A percentile compares a stretch with the other conserved stretches of the same genome.
Evolutionary conservation across 2,797 vertebrate species (phyloP).

Genomic region (Anolis apletophallus): DNA sequence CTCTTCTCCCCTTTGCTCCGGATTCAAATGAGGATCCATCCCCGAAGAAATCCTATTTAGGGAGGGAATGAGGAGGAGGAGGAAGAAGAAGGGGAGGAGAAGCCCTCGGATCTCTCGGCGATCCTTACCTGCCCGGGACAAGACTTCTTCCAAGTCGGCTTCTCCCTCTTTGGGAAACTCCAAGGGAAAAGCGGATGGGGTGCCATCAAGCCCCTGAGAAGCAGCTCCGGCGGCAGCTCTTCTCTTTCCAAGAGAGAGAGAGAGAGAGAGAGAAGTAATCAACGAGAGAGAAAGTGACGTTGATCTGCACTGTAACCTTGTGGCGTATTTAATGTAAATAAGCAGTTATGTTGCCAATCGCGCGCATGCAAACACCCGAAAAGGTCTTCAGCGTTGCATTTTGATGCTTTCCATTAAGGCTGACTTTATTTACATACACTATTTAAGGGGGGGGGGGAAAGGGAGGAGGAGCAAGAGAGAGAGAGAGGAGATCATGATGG

Average conservation of each 20-base stretch:
- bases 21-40: slow-evolving; percentile 79
- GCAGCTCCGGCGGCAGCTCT: too few relatives aligned
- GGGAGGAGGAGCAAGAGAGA: background rate
- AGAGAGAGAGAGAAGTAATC: slow-evolving; percentile 90
- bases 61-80: slow-evolving; percentile 24
- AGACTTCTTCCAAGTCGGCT: too few relatives aligned
- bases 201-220: slow-evolving; percentile 44
- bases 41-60: slow-evolving; percentile 71
- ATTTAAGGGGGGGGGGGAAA: slow-evolving; percentile 74
- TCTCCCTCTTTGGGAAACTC: too few relatives aligned
- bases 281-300: slow-evolving; percentile 98
- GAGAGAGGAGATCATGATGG: slow-evolving; percentile 78
- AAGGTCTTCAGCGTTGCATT: slow-evolving; percentile 89
- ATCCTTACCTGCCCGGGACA: too few relatives aligned
- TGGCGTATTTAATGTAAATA: slow-evolving; percentile 99
- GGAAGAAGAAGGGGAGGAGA: background rate
- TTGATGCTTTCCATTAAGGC: slow-evolving; percentile 87
- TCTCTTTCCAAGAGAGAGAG: slow-evolving; percentile 54
- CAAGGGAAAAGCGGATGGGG: too few relatives aligned
- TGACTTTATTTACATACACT: slow-evolving; percentile 89
- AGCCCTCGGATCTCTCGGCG: background rate
- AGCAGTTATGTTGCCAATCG: slow-evolving; percentile 98
- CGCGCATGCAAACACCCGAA: slow-evolving; percentile 86
- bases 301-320: slow-evolving; percentile 99
- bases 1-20: too few relatives aligned